phyloP scores from a whole-genome alignment of 2,113 vertebrate genomes.

The Gulo gulo region DNA sequence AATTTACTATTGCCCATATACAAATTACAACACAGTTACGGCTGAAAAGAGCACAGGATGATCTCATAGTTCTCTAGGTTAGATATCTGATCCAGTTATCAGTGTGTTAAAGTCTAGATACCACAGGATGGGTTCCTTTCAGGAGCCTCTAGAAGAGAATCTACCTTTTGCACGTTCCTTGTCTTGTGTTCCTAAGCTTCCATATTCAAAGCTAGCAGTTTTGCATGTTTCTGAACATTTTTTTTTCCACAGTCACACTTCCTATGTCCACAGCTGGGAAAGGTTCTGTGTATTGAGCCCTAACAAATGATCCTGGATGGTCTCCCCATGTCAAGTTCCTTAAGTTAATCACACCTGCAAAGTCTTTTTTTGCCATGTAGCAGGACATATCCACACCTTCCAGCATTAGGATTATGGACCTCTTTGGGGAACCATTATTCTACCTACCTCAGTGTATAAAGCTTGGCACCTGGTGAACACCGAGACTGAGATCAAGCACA shows the following conservation, averaged over 20 bases:
- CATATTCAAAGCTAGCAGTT: not conserved
- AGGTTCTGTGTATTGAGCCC: not conserved
- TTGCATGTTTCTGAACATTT: not conserved
- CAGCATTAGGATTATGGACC: not conserved
- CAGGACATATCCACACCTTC: too few species aligned
- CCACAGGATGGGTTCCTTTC: not conserved
- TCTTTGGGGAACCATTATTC: not conserved
- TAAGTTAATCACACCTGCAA: not conserved
- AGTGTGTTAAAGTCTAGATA: not conserved
- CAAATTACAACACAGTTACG: not conserved
- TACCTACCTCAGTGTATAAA: not conserved
- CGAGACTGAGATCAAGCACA: not conserved
- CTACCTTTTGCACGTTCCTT: not conserved
- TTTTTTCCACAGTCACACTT: not conserved
- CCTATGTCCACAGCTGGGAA: not conserved
- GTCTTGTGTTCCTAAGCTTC: rapidly evolving
- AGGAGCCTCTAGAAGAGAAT: not conserved
- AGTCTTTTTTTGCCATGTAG: not conserved
- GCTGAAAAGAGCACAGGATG: not conserved
- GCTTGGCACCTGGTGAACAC: not conserved
- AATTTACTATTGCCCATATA: not conserved
- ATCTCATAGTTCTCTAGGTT: not conserved
- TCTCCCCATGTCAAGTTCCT: not conserved
- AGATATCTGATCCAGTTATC: not conserved
- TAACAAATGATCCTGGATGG: not conserved